Base-by-base conservation (phyloP, 2,797 vertebrate species). In the Lagocephalus sceleratus region DNA sequence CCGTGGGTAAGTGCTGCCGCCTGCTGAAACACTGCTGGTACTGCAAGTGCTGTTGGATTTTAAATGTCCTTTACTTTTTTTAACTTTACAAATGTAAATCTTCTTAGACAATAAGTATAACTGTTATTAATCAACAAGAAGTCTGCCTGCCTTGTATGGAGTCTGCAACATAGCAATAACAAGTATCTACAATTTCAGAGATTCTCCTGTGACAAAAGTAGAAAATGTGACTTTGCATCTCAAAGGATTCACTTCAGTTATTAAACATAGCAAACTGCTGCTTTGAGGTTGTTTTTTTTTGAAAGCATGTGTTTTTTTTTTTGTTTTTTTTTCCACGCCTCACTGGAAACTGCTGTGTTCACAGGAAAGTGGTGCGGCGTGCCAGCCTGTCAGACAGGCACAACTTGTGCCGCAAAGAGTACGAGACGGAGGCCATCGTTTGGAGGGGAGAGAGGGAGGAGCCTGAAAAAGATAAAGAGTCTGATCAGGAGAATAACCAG, bases 381-480 rank as follows among this genome's bases (percentile, higher is more conserved):
- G 97, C 97, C 71, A 99, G 96, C 84, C 87, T 99, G 61, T 95
- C 95, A 0, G 96, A 98, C 83, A 82, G 97, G 71, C 97, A 96
- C 76, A 98, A 97, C 85, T 78, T 98, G 21, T 97, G 95, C 79
- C 91, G 95, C 41, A 98, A 98, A 75, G 97, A 99, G 71, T 98
- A 97, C 0, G 95, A 99, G 87, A 96, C 95, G 0, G 97, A 99
- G 68, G 97, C 97, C 84, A 96, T 97, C 0, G 89, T 98, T 38
- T 99, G 97, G 97, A 92, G 95, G 15, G 92, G 95, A 70, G 94
- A 92, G 7, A 71, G 83, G 47, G 90, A 44, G 43, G 88, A 87
- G 53, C 91, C 94, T 41, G 90, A 92, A 6, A 88, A 89, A 20
- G 95, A 96, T 83, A 90, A 87, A 54, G 92, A 93, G 56, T 84